Conservation (phyloP, 92 coral and sea anemone genomes). For the Epizoanthus scotinus region DNA sequence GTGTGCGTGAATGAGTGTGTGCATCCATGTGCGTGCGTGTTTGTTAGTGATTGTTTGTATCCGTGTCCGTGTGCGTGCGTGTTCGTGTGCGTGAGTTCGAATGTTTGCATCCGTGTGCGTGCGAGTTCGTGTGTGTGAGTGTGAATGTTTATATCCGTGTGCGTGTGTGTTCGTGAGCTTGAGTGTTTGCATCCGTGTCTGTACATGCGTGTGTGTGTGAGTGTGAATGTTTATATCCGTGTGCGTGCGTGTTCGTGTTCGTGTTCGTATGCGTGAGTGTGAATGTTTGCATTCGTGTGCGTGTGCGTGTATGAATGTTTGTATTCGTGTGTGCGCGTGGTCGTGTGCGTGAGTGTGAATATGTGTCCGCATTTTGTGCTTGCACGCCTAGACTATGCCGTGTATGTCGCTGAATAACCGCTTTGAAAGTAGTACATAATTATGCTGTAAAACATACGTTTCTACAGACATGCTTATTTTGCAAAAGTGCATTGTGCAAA, state of each 20-base stretch:
- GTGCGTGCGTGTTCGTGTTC: neutral
- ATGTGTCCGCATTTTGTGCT: too few relatives aligned
- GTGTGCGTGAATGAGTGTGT: neutral
- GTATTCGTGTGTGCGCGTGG: too few relatives aligned
- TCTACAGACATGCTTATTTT: too few relatives aligned
- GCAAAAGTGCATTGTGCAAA: neutral
- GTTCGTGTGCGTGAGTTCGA: neutral
- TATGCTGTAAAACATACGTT: neutral
- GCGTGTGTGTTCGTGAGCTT: neutral
- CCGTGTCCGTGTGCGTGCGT: too few relatives aligned
- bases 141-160: neutral
- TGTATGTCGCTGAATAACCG: slow-evolving; percentile 6
- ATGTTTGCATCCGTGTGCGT: too few relatives aligned
- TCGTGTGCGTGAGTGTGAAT: neutral
- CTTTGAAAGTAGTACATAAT: neutral
- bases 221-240: neutral
- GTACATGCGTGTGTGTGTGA: neutral
- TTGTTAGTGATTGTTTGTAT: too few relatives aligned
- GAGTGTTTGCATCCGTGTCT: too few relatives aligned
- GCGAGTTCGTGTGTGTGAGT: neutral
- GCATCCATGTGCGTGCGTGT: neutral
- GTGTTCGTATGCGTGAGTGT: neutral
- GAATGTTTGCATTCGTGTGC: neutral
- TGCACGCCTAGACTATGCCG: too few relatives aligned
- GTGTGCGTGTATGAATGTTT: neutral